These are phyloP conservation scores for Resseliella maxima DNA, from an alignment of 2,888 invertebrate species.

Conservation along the genomic window DNA sequence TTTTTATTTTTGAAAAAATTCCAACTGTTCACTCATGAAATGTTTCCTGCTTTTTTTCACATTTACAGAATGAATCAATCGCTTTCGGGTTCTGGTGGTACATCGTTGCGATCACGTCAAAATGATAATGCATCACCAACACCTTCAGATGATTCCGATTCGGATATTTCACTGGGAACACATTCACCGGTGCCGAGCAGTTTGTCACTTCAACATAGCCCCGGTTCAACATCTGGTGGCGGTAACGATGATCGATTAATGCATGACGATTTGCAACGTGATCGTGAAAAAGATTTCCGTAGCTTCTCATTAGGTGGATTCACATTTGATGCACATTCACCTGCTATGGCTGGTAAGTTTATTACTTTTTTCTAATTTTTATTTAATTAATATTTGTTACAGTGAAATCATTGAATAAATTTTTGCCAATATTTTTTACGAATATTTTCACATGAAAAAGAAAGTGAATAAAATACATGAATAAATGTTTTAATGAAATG, in stretches of 20 bases:
- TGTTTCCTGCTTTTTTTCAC: not conserved
- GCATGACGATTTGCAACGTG: conserved; percentile 64
- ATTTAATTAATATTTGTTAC: not conserved
- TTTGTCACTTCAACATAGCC: conserved; percentile 67
- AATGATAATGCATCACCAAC: conserved; percentile 66
- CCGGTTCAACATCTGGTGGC: conserved; percentile 67
- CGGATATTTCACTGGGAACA: conserved; percentile 68
- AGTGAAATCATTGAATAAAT: too few species aligned
- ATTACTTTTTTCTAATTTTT: not conserved
- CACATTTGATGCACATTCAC: conserved; percentile 60
- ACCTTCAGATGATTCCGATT: conserved; percentile 67
- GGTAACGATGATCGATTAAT: conserved; percentile 67
- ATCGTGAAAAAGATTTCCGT: conserved; percentile 64
- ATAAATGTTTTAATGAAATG: too few species aligned
- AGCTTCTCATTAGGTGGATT: conserved; percentile 57
- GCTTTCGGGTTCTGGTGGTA: conserved; percentile 56
- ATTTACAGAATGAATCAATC: conserved; percentile 57
- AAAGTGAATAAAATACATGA: too few species aligned
- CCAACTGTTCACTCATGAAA: not conserved
- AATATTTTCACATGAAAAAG: too few species aligned
- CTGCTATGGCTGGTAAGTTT: conserved; percentile 58
- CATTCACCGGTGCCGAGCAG: conserved; percentile 68
- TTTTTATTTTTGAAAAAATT: too few species aligned
- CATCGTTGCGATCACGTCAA: conserved; percentile 62
- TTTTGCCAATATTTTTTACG: not conserved